Evolutionary conservation across 2,113 vertebrate species (phyloP), one percentile per base, ranked within the genome.

Genomic region (Onychostoma macrolepis): DNA sequence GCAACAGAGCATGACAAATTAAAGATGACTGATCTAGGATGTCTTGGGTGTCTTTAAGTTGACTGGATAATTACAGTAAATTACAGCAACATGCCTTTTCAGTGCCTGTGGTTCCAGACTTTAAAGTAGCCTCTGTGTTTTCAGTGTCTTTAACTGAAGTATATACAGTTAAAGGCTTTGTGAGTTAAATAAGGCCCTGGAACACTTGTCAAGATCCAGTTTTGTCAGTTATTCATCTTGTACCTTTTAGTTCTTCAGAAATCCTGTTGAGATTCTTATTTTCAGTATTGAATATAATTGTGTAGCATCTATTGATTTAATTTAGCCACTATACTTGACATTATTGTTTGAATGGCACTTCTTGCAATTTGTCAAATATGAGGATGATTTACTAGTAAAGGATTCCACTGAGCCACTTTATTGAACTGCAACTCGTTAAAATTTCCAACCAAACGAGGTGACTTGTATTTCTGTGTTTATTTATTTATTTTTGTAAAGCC

Each of bases 61-160:
- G 74, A 76, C 74, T 76, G n/a, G 74, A 17, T 48, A 48, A 76
- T 76, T 76, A 48, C 74, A 48, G 74, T 48, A 76, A 76, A 76
- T 76, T 76, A 76, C 74, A 28, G 74, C 11, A 76, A 48, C 41
- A 75, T 75, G 72, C 41, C 71, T 74, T 36, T 41, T 72, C 71
- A 24, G 71, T 72, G 30, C 15, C 69, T 41, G 72, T 45, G 24
- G 38, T 45, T 75, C 11, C 38, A 75, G 11, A 26, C 72, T 75
- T 45, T 75, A 45, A 41, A 75, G 72, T 75, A 26, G 24, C 41
- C 72, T 75, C 12, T 75, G 24, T 75, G 72, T n/a, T 75, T 75
- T 45, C 33, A 38, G 11, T 72, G 69, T 38, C 41, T 43, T 28
- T 41, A 12, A 41, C 36, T 45, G 15, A 75, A 45, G n/a, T 75